Evolutionary conservation across 2,797 vertebrate species (phyloP), one percentile per base, ranked within the genome.

Genomic region (Ciconia nigra): DNA sequence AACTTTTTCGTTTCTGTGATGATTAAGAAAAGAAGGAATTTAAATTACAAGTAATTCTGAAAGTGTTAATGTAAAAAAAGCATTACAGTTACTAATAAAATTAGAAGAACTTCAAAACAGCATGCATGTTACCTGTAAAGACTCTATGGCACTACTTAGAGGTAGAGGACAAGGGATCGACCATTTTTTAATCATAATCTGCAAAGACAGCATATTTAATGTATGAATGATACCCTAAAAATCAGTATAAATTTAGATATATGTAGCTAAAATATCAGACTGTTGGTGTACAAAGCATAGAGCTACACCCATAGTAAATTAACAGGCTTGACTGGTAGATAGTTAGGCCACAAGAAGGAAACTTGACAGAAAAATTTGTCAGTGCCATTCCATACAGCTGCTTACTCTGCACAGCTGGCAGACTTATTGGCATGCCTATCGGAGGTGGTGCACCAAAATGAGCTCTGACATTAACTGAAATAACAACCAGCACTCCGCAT

Each of bases 101-200:
- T 84, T 42, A 85, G 73, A 54, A 80, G n/a, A 80, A 90, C 59
- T 90, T 88, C 85, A 62, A 92, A 96, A 54, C 82, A 67, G 73
- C 72, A 71, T 9, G 63, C 15, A 66, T 41, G 74, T 97, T 98
- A 98, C 98, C 98, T 98, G 98, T 76, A 96, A 95, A 92, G 83
- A 80, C 37, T 94, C 93, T 18, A 94, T 49, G 4, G 98, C 97
- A 44, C 95, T 71, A 59, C 98, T 99, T 61, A 97, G 89, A 80
- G 98, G 98, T 49, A 99, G 97, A 22, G 99, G 99, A 94, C 99
- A 99, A 61, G 99, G 99, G 89, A 99, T 98, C 15, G 98, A 98
- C 99, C 99, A 99, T 83, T 99, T 99, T 97, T 99, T 99, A n/a
- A 99, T 96, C 61, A 99, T 93, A 87, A 99, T 80, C 99, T 99